Base-by-base conservation (phyloP, 2,888 invertebrate genomes). In the Notodonta ziczac region DNA sequence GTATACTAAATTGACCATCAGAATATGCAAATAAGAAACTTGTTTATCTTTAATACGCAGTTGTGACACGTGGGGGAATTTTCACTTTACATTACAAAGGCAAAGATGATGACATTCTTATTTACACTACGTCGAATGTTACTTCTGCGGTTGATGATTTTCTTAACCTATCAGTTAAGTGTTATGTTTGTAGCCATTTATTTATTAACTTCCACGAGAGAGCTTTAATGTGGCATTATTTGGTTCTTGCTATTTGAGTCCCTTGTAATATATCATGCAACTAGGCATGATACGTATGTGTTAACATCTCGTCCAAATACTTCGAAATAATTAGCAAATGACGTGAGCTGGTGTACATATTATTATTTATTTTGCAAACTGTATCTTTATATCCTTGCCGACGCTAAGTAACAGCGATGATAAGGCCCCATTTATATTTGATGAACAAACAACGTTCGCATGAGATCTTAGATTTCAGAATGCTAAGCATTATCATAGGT, bases 1-100 rank as follows among this genome's bases (percentile, higher is more conserved):
- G 59, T 62, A 56, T 60, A 67, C 61, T 67, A 62, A 24, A 70
- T 65, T 65, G 59, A 61, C 59, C 58, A 70, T 67, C 71, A 61
- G 58, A 62, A 60, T 63, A 71, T 67, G 59, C 58, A 57, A 71
- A 71, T 61, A 68, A n/a, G 53, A 55, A 42, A 60, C 62, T 67
- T 58, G 59, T 70, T 62, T 67, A 59, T 71, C 59, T 52, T 56
- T 14, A n/a, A 14, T 9, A 9, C 13, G n/a, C 14, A 13, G 39
- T 54, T 39, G 39, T 54, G 39, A 54, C 35, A 54, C 54, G 54
- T 54, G 54, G 39, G 24, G 14, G 39, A 39, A 54, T 54, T 14
- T 35, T 52, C 52, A 32, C 52, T 9, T 4, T 32, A 32, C 24
- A 52, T 52, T 52, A 52, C 9, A 9, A 12, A 12, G 42, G 42